Base-by-base conservation (phyloP, 2,113 vertebrate genomes). In the Morphnarchus princeps region DNA sequence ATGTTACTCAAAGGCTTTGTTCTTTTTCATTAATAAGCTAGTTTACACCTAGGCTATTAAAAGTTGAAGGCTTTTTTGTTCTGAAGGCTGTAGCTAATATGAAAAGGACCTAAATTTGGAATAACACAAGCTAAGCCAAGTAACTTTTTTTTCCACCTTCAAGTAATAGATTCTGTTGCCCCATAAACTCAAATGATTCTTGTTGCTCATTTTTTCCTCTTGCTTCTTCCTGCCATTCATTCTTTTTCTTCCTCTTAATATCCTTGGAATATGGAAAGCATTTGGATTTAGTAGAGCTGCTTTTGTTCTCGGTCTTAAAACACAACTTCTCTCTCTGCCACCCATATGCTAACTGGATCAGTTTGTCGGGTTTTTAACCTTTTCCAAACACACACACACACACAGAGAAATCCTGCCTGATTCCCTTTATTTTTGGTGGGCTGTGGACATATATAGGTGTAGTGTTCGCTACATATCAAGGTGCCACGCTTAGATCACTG, bases 1-100 rank as follows among this genome's bases (percentile, higher is more conserved):
- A n/a, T 65, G 18, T 58, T 92, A 31, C 10, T 80, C 45, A 58
- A 54, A 81, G 6, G 19, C 70, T 95, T 93, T 96, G 62, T 86
- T 96, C 77, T 80, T 87, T 92, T 67, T 87, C 49, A 45, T 80
- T 91, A 95, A 74, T 91, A 79, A 83, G 40, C 43, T 85, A 38
- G 34, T 87, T 94, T 89, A 65, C 83, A 87, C 69, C 49, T 95
- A 6, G 1, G 25, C 61, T 92, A 17, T 95, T 89, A 91, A 87
- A 82, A 58, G 34, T 42, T 55, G 40, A 90, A 96, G 45, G 16
- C 6, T 38, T 65, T 90, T 58, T 67, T 58, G 1, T 21, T 76
- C 10, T 79, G 34, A 96, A 79, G 31, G 14, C 45, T 87, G 59
- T 17, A 62, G 69, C 20, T 94, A 57, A 55, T 62, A 78, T 49